Percentiles rank a stretch among this genome's conserved stretches.
phyloP scores from a whole-genome alignment of 2,113 vertebrate species.

The Ciconia maguari region DNA sequence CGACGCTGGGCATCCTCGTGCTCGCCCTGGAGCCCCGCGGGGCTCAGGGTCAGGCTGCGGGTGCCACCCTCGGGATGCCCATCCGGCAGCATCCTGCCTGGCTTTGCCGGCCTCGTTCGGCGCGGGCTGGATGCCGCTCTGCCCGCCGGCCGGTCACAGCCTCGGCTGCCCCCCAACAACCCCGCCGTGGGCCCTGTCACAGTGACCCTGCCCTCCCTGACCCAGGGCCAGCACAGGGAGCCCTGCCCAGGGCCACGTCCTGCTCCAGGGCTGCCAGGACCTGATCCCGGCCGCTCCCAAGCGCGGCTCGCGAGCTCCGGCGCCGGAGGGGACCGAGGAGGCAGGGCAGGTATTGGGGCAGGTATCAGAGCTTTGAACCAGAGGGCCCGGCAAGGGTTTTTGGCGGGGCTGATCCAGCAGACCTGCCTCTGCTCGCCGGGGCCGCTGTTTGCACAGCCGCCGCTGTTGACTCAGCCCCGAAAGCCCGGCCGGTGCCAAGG shows the following conservation, averaged over 20 bases:
- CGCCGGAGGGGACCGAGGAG: no score
- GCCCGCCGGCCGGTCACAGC: not conserved
- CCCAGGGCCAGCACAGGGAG: not conserved
- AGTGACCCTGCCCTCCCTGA: not conserved
- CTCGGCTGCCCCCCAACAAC: not conserved
- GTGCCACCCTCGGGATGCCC: rapidly evolving
- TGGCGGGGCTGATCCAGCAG: not conserved
- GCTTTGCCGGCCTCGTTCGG: no score
- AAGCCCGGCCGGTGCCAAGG: not conserved
- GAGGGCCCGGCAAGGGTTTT: not conserved
- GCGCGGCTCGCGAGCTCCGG: rapidly evolving
- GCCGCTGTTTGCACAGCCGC: not conserved
- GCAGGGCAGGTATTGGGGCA: not conserved
- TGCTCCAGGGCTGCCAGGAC: not conserved
- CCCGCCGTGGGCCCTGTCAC: rapidly evolving
- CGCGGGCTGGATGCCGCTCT: rapidly evolving
- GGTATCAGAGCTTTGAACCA: not conserved
- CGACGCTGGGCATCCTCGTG: not conserved
- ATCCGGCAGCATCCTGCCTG: rapidly evolving
- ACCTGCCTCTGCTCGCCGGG: not conserved
- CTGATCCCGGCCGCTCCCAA: rapidly evolving
- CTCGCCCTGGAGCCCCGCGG: rapidly evolving
- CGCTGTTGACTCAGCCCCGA: not conserved
- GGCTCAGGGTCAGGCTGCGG: not conserved
- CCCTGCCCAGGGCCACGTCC: not conserved